Base-by-base conservation (phyloP, 1,140 invertebrate species). In the Drosophila dunni region DNA sequence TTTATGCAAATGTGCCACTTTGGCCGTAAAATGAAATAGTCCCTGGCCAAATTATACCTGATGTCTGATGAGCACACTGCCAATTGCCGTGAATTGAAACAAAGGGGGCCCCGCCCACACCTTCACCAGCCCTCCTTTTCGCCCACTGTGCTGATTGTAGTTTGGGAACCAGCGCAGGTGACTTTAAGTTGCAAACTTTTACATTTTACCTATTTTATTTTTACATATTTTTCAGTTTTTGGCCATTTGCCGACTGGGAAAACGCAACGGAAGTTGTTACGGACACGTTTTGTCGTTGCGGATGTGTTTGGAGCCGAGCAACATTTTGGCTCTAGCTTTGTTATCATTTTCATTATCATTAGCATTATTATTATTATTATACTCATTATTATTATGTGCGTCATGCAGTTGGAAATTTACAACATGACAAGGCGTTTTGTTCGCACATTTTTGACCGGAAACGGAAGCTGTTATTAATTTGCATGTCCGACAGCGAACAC, bases 1-100 rank as follows among this genome's bases (percentile, higher is more conserved):
- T 86, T 86, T 86, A 86, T 86, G 83, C 83, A 86, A 86, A 86
- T 86, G 83, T 62, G 83, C 79, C 83, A 86, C 83, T 86, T 86
- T 86, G 83, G 83, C 83, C 83, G 83, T 86, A 86, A 86, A 86
- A 86, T 86, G 83, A 86, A 86, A 86, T 86, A 88, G 83, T 86
- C 83, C 80, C 83, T 50, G 79, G 76, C 76, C 83, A 88, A 86
- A 86, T 86, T 88, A 88, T 86, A 86, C 83, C 83, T 86, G 83
- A 86, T 79, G 83, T 60, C 84, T 88, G 83, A 86, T 86, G 83
- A 86, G 83, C 82, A 79, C 50, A 61, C 50, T 58, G 15, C 57
- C 81, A 78, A 81, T 88, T 68, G 76, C 76, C 79, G 76, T 83
- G 81, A 83, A 88, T 86, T 86, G 83, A 86, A 86, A 86, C 83